phyloP scores from a whole-genome alignment of 1,140 invertebrate species.

The Apolygus lucorum region DNA sequence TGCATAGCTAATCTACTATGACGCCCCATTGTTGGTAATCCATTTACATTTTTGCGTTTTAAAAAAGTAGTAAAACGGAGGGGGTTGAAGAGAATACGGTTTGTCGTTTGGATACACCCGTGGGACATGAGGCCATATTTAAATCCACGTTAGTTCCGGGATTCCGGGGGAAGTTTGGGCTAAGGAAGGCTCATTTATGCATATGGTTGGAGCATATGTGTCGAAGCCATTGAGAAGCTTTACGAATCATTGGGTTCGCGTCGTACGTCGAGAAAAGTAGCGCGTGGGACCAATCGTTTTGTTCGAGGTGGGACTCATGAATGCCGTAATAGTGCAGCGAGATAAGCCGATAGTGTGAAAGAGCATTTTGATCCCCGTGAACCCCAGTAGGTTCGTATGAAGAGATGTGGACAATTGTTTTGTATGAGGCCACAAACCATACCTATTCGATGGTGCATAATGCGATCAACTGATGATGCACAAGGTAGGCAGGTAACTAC shows the following conservation, averaged over 20 bases:
- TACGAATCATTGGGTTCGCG: conserved; percentile 1
- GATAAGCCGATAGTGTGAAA: too few relatives aligned
- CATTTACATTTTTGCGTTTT: not conserved
- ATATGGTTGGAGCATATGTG: not conserved
- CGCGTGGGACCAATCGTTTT: not conserved
- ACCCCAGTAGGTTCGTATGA: too few relatives aligned
- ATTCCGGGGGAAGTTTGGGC: not conserved
- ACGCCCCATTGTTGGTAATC: not conserved
- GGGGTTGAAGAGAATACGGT: not conserved
- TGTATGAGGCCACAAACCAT: too few relatives aligned
- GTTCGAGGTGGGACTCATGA: not conserved
- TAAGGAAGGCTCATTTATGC: conserved; percentile 3
- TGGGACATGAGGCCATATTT: conserved; percentile 14
- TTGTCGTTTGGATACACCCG: not conserved
- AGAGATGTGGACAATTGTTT: too few relatives aligned
- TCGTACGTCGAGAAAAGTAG: not conserved
- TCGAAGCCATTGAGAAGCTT: not conserved
- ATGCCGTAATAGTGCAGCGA: too few relatives aligned
- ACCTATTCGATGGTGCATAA: too few relatives aligned
- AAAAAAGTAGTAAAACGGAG: not conserved
- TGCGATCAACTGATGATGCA: too few relatives aligned
- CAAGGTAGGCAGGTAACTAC: too few relatives aligned
- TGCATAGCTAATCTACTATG: not conserved
- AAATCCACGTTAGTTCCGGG: conserved; percentile 19
- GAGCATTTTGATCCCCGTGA: too few relatives aligned